Evolutionary conservation across 2,888 invertebrate genomes (phyloP), one percentile per base, ranked within the genome.

Genomic region (Polia nebulosa): DNA sequence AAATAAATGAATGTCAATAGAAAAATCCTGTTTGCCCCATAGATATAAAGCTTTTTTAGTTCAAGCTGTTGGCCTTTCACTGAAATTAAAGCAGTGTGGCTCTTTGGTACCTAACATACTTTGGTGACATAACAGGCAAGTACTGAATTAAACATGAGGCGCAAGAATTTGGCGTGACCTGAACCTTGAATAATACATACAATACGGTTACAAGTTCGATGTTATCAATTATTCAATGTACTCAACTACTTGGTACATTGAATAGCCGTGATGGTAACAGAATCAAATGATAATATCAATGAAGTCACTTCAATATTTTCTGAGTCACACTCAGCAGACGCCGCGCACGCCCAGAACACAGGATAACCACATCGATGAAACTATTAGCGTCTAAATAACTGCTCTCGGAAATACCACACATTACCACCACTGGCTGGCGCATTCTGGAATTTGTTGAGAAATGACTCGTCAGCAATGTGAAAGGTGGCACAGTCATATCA

Each of bases 321-420:
- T 84, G 85, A 85, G 80, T 84, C 85, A 84, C 68, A 62, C 62
- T 82, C 60, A 3, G 20, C 60, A 3, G 20, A 78, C 64, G 52
- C 64, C 86, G 93, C 93, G 93, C 93, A 93, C 87, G 92, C 92
- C 88, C 90, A 90, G 84, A 85, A 80, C 80, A 83, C 81, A 82
- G 88, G 86, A 89, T 92, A 92, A 91, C 89, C 90, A 90, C 87
- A 88, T 87, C 88, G 79, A 88, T 85, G 84, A 80, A 85, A 79
- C 72, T 71, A 74, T 81, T 76, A 81, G 72, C 75, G 72, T 66
- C 78, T 72, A 70, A n/a, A n/a, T n/a, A n/a, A 76, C 65, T 58
- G 59, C 68, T 76, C 67, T 69, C 59, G 45, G 68, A 73, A 76
- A 76, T 73, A 49, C 72, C 51, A 76, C 22, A 63, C 47, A 57